phyloP scores from a whole-genome alignment of 1,140 invertebrate genomes.

The Cyclargus thomasi region DNA sequence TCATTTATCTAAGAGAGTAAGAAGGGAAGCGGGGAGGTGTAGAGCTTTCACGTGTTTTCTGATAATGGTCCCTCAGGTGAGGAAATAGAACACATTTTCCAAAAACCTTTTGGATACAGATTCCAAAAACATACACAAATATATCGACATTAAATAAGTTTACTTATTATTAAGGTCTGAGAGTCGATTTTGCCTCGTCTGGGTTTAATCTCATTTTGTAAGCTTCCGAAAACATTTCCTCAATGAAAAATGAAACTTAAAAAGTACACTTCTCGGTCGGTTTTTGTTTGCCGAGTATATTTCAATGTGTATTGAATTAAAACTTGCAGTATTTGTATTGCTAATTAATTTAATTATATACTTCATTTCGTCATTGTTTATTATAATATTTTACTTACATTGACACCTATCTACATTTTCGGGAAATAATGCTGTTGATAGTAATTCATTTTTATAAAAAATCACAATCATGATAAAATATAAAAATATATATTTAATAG shows the following conservation, averaged over 20 bases:
- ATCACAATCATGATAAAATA: too few species aligned
- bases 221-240: slow-evolving; percentile 59
- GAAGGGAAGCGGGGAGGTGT: slow-evolving; percentile 42
- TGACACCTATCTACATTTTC: too few species aligned
- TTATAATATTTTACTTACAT: not conserved
- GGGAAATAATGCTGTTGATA: too few species aligned
- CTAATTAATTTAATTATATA: slow-evolving; percentile 74
- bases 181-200: slow-evolving; percentile 38
- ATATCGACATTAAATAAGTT: slow-evolving; percentile 38
- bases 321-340: slow-evolving; percentile 67
- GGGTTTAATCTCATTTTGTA: slow-evolving; percentile 53
- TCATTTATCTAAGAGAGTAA: slow-evolving; percentile 71
- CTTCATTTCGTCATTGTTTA: slow-evolving; percentile 39
- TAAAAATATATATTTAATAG: too few species aligned
- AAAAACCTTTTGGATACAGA: slow-evolving; percentile 34
- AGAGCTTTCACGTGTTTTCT: slow-evolving; percentile 18
- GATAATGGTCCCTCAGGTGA: slow-evolving; percentile 30
- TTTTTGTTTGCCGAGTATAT: slow-evolving; percentile 46
- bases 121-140: slow-evolving; percentile 61
- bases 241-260: slow-evolving; percentile 58
- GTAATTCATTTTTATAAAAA: too few species aligned
- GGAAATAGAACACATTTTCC: slow-evolving; percentile 36
- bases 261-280: slow-evolving; percentile 41
- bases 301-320: slow-evolving; percentile 70
- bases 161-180: slow-evolving; percentile 34